Evolutionary conservation across 2,888 invertebrate species (phyloP), one percentile per base, ranked within the genome.

Genomic region (Hyles lineata): DNA sequence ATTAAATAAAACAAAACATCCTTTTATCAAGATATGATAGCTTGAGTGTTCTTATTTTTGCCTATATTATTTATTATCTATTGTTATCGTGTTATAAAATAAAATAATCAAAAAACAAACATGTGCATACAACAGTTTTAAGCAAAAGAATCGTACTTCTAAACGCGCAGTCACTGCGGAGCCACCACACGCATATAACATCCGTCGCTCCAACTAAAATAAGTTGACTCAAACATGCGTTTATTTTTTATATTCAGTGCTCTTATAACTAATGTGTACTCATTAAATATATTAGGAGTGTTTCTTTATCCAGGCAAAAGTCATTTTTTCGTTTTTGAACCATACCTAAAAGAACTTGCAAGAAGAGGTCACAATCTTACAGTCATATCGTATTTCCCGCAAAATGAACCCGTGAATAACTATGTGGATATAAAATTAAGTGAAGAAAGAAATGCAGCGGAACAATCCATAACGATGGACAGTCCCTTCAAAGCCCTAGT

Each of bases 301-400:
- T 96, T 96, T 80, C 95, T 95, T 0, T 95, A 96, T 80, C 89
- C 92, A 3, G 96, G 96, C 0, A 95, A 94, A 75, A 96, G 96
- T 74, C 96, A 97, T 83, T 96, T 96, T 75, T 91, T 95, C 63
- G 95, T 96, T 11, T 96, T 95, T 79, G 88, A 93, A 76, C 93
- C 95, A 0, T 86, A 96, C 50, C 78, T 96, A 21, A 90, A 89
- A 52, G 95, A 93, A 71, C 81, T 96, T 59, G 95, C 95, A 0
- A 84, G 84, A 21, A 91, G 93, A 8, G 96, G 96, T 0, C 96
- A 96, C 80, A 90, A 95, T 55, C 81, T 96, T 0, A 96, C 96
- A 2, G 95, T 96, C 0, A 87, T 96, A 19, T 95, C 95, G 0
- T 93, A 95, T 82, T 96, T 95, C 74, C 95, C 95, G 0, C 82